Evolutionary conservation across 2,797 vertebrate species (phyloP), one percentile per base, ranked within the genome.

Genomic region (Pagetopsis macropterus): DNA sequence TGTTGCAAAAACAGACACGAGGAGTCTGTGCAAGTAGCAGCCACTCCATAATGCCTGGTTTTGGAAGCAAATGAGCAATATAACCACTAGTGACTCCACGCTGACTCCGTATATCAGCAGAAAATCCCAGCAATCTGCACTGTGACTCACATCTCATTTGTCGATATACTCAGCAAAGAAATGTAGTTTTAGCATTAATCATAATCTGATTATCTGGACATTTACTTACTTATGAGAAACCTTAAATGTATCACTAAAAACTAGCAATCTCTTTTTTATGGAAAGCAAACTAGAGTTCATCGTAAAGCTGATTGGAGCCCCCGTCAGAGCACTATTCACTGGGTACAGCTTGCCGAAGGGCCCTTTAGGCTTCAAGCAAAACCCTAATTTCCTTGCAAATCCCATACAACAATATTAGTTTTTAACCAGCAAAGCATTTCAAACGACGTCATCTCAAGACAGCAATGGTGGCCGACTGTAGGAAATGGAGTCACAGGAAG

Each of bases 351-450:
- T 72, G 70, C 79, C 9, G 58, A 79, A 81, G 72, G 78, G 78
- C 73, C 84, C 77, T 13, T 59, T 55, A 86, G 83, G 84, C 76
- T 88, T 88, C 71, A 69, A 87, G 85, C 61, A 80, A 87, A 91
- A 90, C 70, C 80, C 79, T 81, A 77, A 90, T 91, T 92, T 92
- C 89, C 89, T 91, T 74, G 68, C 87, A 91, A 90, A 92, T 91
- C 87, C 86, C 79, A 72, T 77, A 82, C 66, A 82, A 86, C 83
- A 93, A 92, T 92, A 91, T 90, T 92, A 84, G 83, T 81, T 90
- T 91, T 87, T 88, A 88, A 88, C 86, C 87, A 90, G 87, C 60
- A 88, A 86, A 89, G 76, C 72, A 74, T 85, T 89, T 87, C 6
- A 37, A 0, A 37, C 33, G 73, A 86, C 67, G 76, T 90, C 84